Base-by-base conservation (phyloP, 2,113 vertebrate species). In the Clarias macrocephalus region DNA sequence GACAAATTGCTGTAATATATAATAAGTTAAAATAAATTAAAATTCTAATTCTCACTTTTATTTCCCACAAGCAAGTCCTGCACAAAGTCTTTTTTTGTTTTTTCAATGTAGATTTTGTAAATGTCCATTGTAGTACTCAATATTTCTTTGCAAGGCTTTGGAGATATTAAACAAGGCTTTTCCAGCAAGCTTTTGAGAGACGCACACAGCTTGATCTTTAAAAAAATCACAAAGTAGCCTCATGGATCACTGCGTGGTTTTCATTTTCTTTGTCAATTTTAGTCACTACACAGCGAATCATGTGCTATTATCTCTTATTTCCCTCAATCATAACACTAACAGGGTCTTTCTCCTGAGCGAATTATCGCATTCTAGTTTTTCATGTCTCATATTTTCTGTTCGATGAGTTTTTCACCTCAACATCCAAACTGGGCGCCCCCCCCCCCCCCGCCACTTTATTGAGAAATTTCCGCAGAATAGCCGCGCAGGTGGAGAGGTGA, bases 401-500 rank as follows among this genome's bases (percentile, higher is more conserved):
- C 52, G 33, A 30, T 72, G 25, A 84, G 60, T 9, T 33, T 12
- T 54, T 42, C 54, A 18, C 28, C 10, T 84, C 19, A 66, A 80
- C 33, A 37, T 3, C 48, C 48, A n/a, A n/a, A n/a, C n/a, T n/a
- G n/a, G n/a, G n/a, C n/a, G n/a, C 7, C 48, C 48, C 48, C 6
- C 48, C 48, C 48, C 5, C 48, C 6, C 48, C 7, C 7, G 60
- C 9, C 48, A 63, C 62, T 57, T 30, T 56, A 52, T 56, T 80
- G 76, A 76, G 76, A 77, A 80, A 80, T 86, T 68, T 86, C 62
- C 10, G 8, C 23, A 81, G 65, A 37, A 23, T 65, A 16, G 21
- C 19, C 5, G 11, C 33, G 65, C 85, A 81, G 85, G 62, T 80
- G 56, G 72, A 66, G 73, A 87, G 81, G 73, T 76, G 72, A 82